A percentile compares a stretch with the other conserved stretches of the same genome.
Conservation (phyloP, 2,797 vertebrate genomes). For the Enteromius treurensis region DNA sequence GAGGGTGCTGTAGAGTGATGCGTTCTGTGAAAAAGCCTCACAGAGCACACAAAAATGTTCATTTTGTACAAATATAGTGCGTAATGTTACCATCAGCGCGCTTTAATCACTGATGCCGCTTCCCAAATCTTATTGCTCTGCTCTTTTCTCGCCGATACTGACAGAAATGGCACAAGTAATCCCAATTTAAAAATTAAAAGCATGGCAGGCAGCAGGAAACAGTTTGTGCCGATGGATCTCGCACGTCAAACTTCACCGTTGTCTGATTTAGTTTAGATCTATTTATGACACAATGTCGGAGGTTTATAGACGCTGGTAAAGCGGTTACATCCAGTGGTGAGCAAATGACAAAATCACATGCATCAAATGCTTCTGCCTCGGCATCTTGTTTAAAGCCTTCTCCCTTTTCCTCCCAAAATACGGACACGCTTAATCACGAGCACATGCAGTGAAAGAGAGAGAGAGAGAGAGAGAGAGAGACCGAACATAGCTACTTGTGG, state of each 20-base stretch:
- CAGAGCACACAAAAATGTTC: neutral
- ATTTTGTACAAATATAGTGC: neutral
- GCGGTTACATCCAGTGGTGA: neutral
- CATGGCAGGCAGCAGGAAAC: neutral
- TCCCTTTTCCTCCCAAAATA: slow-evolving; percentile 1
- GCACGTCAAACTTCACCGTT: slow-evolving; percentile 63
- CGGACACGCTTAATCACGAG: slow-evolving; percentile 1
- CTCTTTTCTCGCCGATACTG: neutral
- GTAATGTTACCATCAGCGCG: neutral
- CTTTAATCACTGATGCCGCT: neutral
- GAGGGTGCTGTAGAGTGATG: slow-evolving; percentile 27
- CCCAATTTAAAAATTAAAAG: neutral
- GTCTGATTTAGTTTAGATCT: slow-evolving; percentile 50
- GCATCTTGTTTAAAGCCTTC: slow-evolving; percentile 3
- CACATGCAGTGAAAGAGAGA: slow-evolving; percentile 16
- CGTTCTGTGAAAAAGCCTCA: neutral
- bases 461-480: slow-evolving; percentile 75
- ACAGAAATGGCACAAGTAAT: neutral
- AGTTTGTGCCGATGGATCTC: neutral
- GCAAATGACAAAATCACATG: slow-evolving; percentile 1
- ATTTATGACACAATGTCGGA: slow-evolving; percentile 62
- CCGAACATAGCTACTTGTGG: slow-evolving; percentile 73
- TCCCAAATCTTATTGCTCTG: neutral
- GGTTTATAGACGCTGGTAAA: slow-evolving; percentile 18
- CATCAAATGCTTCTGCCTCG: neutral